Conservation (phyloP, 2,888 invertebrate species). For the Eilema griseolum region DNA sequence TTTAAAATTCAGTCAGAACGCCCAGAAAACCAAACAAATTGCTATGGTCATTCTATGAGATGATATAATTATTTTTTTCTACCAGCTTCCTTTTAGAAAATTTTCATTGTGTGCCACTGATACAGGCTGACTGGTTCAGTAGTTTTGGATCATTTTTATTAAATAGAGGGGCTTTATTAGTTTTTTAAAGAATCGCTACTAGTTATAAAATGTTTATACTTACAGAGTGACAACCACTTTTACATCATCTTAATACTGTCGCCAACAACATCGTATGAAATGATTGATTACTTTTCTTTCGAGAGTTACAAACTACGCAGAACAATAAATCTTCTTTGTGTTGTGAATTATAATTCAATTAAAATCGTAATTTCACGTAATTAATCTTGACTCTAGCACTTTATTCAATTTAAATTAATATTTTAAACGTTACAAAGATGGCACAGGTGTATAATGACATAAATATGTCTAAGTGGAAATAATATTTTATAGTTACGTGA, state of each 20-base stretch:
- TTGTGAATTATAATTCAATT: neutral
- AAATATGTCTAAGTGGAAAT: neutral
- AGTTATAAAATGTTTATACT: neutral
- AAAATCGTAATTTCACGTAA: neutral
- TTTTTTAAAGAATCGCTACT: neutral
- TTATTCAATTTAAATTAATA: neutral
- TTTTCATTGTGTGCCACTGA: too few species aligned
- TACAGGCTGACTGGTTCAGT: too few species aligned
- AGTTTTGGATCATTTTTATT: too few species aligned
- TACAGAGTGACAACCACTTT: neutral
- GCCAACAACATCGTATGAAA: neutral
- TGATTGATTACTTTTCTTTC: conserved; percentile 1
- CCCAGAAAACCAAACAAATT: too few species aligned
- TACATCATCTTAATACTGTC: neutral
- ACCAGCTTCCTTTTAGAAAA: too few species aligned
- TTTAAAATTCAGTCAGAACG: too few species aligned
- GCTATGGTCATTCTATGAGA: too few species aligned
- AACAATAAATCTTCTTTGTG: neutral
- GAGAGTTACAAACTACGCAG: neutral
- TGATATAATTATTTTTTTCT: too few species aligned
- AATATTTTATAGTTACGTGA: neutral
- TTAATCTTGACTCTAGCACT: neutral
- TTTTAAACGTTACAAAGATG: neutral
- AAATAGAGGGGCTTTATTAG: neutral
- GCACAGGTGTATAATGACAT: neutral